These are phyloP conservation scores for Aphodius granarius DNA, from an alignment of 2,888 invertebrate genomes.

Conservation along the genomic window DNA sequence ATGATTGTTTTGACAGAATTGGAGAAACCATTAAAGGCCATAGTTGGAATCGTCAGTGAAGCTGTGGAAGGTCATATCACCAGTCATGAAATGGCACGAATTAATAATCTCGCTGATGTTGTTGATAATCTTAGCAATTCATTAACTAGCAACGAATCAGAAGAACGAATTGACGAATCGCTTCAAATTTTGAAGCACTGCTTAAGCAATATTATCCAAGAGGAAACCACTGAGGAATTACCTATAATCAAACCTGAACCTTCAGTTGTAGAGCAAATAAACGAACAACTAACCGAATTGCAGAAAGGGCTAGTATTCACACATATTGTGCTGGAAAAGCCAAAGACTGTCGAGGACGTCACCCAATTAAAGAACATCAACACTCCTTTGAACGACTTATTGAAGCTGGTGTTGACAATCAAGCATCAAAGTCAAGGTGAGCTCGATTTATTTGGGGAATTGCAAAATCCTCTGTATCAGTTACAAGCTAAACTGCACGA, in stretches of 20 bases:
- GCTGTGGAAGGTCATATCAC: slow-evolving; percentile 29
- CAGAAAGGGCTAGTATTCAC: slow-evolving; percentile 40
- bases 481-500: slow-evolving; percentile 39
- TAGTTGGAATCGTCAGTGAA: slow-evolving; percentile 35
- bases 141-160: slow-evolving; percentile 24
- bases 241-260: slow-evolving; percentile 13
- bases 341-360: slow-evolving; percentile 38
- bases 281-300: slow-evolving; percentile 39
- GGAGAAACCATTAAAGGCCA: slow-evolving; percentile 42
- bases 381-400: slow-evolving; percentile 39
- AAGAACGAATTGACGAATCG: slow-evolving; percentile 37
- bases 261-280: slow-evolving; percentile 36
- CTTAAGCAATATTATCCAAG: slow-evolving; percentile 22
- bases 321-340: slow-evolving; percentile 39
- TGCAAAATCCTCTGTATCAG: slow-evolving; percentile 43
- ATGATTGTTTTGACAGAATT: slow-evolving; percentile 41
- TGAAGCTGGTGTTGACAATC: slow-evolving; percentile 42
- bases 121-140: slow-evolving; percentile 36
- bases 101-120: slow-evolving; percentile 40
- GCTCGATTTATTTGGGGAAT: slow-evolving; percentile 39
- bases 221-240: slow-evolving; percentile 20
- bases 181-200: slow-evolving; percentile 37
- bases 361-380: slow-evolving; percentile 42
- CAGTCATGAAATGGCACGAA: slow-evolving; percentile 35
- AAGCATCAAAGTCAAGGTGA: slow-evolving; percentile 42